Conservation (phyloP, 1,140 invertebrate species). For the Drosophila azteca region DNA sequence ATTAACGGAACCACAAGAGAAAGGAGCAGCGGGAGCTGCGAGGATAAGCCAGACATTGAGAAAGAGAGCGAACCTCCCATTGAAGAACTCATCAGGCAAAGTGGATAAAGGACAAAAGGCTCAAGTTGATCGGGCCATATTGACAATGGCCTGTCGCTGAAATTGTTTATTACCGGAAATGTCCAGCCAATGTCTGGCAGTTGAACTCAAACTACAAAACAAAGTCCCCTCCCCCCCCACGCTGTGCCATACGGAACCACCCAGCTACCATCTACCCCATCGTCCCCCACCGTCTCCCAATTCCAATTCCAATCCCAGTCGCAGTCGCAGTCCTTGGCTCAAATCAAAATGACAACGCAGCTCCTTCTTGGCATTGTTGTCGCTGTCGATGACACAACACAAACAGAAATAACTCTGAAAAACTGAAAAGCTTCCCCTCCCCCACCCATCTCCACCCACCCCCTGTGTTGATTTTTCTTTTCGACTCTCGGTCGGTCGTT, state of each 20-base stretch:
- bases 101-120: conserved; percentile 39
- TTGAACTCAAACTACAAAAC: conserved; percentile 20
- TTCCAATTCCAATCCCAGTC: neutral
- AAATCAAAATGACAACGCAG: conserved; percentile 65
- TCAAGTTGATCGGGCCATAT: conserved; percentile 66
- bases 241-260: conserved; percentile 4
- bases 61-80: neutral
- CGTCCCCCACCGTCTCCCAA: no score
- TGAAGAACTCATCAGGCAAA: neutral
- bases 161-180: conserved; percentile 64
- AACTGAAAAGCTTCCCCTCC: neutral
- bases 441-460: neutral
- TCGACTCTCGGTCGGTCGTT: conserved; percentile 26
- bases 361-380: conserved; percentile 58
- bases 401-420: conserved; percentile 35
- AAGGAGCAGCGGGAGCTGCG: neutral
- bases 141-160: conserved; percentile 53
- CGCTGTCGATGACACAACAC: conserved; percentile 58
- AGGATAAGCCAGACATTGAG: neutral
- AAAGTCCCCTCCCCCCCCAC: neutral
- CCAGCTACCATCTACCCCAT: conserved; percentile 5
- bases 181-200: conserved; percentile 63
- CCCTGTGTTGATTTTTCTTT: conserved; percentile 60
- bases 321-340: conserved; percentile 37
- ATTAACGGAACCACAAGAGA: conserved; percentile 42